Conservation (phyloP, 2,113 vertebrate genomes). For the Alethe castanea region DNA sequence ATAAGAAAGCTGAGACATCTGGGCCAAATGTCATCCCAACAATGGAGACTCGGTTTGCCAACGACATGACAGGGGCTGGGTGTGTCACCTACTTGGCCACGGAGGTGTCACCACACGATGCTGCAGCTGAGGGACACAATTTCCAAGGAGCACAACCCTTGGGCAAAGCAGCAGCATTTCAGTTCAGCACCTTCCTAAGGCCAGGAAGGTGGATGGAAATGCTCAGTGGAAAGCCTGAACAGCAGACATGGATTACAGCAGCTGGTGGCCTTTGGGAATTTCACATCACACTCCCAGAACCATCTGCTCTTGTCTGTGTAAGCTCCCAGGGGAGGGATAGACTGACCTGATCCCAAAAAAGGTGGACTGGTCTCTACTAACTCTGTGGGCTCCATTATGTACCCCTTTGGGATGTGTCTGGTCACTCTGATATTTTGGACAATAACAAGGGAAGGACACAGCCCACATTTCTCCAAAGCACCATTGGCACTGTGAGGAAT, state of each 20-base stretch:
- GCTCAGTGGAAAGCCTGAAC: not conserved
- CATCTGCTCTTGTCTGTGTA: not conserved
- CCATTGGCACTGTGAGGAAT: not conserved
- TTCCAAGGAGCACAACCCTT: not conserved
- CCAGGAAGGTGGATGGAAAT: not conserved
- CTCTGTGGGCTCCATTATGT: not conserved
- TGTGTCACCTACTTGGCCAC: not conserved
- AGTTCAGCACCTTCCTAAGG: not conserved
- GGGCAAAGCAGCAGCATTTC: not conserved
- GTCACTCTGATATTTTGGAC: not conserved
- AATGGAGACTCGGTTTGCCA: not conserved
- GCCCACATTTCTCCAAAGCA: not conserved
- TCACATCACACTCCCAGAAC: not conserved
- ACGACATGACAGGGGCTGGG: not conserved
- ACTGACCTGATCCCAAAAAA: not conserved
- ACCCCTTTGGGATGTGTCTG: not conserved
- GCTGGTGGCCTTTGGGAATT: not conserved
- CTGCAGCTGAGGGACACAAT: not conserved
- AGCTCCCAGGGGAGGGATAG: not conserved
- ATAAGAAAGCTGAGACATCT: not conserved
- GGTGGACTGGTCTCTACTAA: not conserved
- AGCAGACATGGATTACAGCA: not conserved
- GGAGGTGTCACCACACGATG: not conserved
- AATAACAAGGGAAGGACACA: not conserved
- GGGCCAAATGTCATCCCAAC: not conserved